Base-by-base conservation (phyloP, 2,113 vertebrate genomes). In the Tetrax tetrax region DNA sequence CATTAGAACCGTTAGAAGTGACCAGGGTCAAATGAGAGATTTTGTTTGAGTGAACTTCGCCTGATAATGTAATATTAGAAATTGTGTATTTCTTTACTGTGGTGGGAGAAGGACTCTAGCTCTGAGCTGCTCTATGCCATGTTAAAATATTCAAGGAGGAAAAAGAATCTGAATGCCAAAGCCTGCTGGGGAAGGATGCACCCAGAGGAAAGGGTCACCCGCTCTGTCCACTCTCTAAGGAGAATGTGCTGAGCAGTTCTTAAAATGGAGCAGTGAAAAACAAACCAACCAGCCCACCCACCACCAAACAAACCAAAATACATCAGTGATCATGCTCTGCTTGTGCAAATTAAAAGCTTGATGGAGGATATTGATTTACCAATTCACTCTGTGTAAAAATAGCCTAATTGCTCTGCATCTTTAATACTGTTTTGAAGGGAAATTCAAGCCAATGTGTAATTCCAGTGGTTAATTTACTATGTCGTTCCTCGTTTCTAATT, bases 381-480 rank as follows among this genome's bases (percentile, higher is more conserved):
- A 91, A 71, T 54, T 91, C 61, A 70, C 41, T 93, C 38, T 54
- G 65, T 24, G 54, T 74, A 95, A 95, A 97, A 97, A 94, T 50
- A 61, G 71, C 69, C 66, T 94, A 95, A 95, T 96, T 96, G 93
- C 51, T 77, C 29, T 64, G 50, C 81, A 82, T 74, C 60, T 91
- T 96, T 97, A 91, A 82, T 76, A 90, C 72, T 59, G 74, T 60
- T 95, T 96, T 95, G 92, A 97, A 96, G 23, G 71, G 79, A 95
- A 96, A 51, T 59, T 87, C 63, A 93, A 87, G 63, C 69, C 89
- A 95, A 75, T 48, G 53, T 83, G n/a, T 66, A 92, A 92, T 66
- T 89, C 83, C 90, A 87, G 41, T 82, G 60, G 91, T 96, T 96
- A 96, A 95, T 97, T 97, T 92, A 91, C 77, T 95, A 54, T 65